These are phyloP conservation scores for Drosophila sechellia DNA, from an alignment of 1,140 invertebrate genomes.

Conservation along the genomic window DNA sequence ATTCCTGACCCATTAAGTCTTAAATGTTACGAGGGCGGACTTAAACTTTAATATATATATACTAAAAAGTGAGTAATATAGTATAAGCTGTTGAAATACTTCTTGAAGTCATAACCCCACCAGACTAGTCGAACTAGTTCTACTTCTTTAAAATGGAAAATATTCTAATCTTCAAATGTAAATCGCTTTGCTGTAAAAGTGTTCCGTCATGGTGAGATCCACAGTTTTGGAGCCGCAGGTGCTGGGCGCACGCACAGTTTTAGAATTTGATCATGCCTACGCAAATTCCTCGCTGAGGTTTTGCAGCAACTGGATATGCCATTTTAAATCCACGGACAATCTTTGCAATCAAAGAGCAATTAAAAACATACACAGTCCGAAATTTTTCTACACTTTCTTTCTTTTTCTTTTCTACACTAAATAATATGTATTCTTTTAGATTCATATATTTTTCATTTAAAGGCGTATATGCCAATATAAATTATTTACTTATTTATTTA, in stretches of 20 bases:
- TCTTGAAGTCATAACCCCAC: too few species aligned
- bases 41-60: too few species aligned
- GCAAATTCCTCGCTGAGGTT: constrained; percentile 29
- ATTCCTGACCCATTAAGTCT: too few species aligned
- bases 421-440: neutral
- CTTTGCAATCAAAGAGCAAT: neutral
- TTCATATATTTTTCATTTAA: neutral
- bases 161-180: too few species aligned
- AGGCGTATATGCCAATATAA: too few species aligned
- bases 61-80: too few species aligned
- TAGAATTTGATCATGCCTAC: constrained; percentile 3
- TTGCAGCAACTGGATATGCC: neutral
- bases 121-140: too few species aligned
- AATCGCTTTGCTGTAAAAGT: constrained; percentile 1
- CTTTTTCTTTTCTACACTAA: neutral
- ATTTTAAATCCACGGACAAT: constrained; percentile 13
- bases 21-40: too few species aligned
- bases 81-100: too few species aligned
- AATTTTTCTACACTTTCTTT: too few species aligned
- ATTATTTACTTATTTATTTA: too few species aligned
- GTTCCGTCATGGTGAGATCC: constrained; percentile 25
- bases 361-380: constrained; percentile 1
- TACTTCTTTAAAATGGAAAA: neutral
- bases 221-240: constrained; percentile 16
- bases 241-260: constrained; percentile 5